A percentile compares a stretch with the other conserved stretches of the same genome.
Conservation (phyloP, 1,140 invertebrate genomes). For the Andrena cerasifolii region DNA sequence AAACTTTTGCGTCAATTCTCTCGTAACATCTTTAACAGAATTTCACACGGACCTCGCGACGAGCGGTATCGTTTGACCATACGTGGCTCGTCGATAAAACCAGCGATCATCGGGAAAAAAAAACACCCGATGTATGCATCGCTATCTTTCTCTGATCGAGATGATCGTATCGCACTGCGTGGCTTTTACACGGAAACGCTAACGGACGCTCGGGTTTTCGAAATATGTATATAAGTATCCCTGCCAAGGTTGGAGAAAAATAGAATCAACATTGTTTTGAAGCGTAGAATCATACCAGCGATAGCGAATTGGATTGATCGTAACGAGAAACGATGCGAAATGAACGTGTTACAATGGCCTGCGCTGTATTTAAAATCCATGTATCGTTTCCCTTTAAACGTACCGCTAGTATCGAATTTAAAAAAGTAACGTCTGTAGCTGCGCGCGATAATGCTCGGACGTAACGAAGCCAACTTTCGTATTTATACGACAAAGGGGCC, state of each 20-base stretch:
- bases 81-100: background rate
- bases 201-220: background rate
- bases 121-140: background rate
- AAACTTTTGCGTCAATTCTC: no score
- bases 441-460: background rate
- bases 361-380: background rate
- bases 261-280: background rate
- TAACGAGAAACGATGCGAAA: no score
- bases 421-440: background rate
- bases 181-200: conserved; percentile 12
- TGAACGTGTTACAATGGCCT: no score
- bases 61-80: no score
- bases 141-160: conserved; percentile 25
- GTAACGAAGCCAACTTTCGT: background rate
- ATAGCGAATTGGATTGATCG: no score
- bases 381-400: background rate
- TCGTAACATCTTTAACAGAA: no score
- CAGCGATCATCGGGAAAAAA: background rate
- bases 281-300: no score
- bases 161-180: conserved; percentile 22
- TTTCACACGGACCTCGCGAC: no score
- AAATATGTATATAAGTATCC: conserved; percentile 17
- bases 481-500: background rate
- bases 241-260: conserved; percentile 4
- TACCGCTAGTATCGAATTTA: background rate